Evolutionary conservation across 2,797 vertebrate species (phyloP).

Genomic region (Helarctos malayanus): DNA sequence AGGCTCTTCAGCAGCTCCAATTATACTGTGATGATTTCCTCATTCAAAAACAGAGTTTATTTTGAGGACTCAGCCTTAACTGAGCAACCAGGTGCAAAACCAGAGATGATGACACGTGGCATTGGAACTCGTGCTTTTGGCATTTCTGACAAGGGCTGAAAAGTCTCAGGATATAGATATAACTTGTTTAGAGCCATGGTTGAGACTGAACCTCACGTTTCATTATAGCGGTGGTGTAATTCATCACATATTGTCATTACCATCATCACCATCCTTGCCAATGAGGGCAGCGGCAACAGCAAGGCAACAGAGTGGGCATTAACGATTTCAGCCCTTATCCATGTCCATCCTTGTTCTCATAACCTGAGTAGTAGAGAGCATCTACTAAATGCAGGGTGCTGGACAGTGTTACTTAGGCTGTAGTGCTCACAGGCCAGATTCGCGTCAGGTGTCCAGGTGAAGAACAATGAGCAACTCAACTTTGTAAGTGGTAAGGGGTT

Average conservation of each 20-base stretch:
- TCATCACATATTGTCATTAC: neutral
- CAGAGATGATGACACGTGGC: conserved; percentile 73
- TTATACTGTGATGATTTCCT: conserved; percentile 80
- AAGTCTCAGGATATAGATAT: conserved; percentile 15
- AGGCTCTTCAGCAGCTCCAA: conserved; percentile 67
- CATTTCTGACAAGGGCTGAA: conserved; percentile 73
- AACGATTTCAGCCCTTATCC: neutral
- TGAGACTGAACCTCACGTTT: conserved; percentile 17
- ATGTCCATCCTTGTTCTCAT: neutral
- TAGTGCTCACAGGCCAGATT: neutral
- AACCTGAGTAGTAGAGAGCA: neutral
- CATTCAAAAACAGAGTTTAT: conserved; percentile 84
- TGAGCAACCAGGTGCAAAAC: conserved; percentile 80
- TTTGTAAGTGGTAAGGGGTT: neutral
- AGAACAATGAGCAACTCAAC: neutral
- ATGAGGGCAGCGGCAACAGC: neutral
- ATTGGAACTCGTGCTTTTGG: conserved; percentile 50
- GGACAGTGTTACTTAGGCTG: neutral
- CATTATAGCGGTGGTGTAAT: neutral
- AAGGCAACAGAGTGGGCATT: neutral
- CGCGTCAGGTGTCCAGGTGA: neutral
- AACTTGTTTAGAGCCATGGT: conserved; percentile 54
- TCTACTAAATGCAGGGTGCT: no score
- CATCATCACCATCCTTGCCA: neutral
- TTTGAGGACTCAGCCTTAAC: conserved; percentile 81